These are phyloP conservation scores for Gorsachius magnificus DNA, from an alignment of 2,797 vertebrate genomes.

Conservation along the genomic window DNA sequence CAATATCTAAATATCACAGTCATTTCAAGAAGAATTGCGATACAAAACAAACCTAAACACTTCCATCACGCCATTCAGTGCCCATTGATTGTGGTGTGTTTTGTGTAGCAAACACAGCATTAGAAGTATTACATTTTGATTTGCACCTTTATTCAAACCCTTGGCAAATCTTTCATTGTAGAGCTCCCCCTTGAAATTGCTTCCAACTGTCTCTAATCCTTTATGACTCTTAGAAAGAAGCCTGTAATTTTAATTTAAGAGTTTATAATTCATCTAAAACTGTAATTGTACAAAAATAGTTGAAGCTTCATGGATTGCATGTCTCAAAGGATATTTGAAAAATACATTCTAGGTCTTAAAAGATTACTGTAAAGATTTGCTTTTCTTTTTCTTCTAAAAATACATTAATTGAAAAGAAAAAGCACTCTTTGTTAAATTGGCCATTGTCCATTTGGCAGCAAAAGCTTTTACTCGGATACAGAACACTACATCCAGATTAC, in stretches of 20 bases:
- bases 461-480: not conserved
- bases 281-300: not conserved
- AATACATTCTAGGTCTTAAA: not conserved
- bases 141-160: constrained; percentile 24
- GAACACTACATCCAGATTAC: not conserved
- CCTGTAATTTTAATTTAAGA: constrained; percentile 44
- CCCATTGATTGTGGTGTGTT: not conserved
- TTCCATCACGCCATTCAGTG: not conserved
- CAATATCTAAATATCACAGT: not conserved
- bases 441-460: not conserved
- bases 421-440: not conserved
- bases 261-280: constrained; percentile 44
- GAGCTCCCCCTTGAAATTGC: not conserved
- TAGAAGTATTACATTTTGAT: not conserved
- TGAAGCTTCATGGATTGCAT: not conserved
- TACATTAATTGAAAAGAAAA: constrained; percentile 8
- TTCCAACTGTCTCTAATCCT: constrained; percentile 49
- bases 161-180: not conserved
- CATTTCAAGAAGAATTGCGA: not conserved
- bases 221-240: constrained; percentile 2
- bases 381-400: not conserved
- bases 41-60: not conserved
- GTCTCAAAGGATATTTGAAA: constrained; percentile 2
- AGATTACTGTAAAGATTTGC: not conserved
- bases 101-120: not conserved